Evolutionary conservation across 2,797 vertebrate species (phyloP).

Genomic region (Enoplosus armatus): DNA sequence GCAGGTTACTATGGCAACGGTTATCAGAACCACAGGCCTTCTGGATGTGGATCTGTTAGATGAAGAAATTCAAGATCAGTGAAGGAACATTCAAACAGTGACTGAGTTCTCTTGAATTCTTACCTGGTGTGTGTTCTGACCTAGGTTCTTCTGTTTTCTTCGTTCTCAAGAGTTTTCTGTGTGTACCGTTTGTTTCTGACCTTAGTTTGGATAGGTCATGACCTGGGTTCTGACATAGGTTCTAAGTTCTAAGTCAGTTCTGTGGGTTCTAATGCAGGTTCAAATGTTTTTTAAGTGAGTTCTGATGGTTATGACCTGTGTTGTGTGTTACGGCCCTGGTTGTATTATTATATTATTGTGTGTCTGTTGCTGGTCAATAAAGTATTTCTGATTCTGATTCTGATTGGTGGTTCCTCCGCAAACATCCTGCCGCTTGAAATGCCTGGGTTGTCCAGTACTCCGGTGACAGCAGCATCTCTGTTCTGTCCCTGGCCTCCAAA

Average conservation of each 20-base stretch:
- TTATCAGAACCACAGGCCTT: slow-evolving; percentile 76
- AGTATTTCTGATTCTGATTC: no score
- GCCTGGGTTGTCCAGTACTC: no score
- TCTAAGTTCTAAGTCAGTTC: background rate
- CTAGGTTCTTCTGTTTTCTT: background rate
- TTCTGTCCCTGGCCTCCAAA: no score
- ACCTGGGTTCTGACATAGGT: background rate
- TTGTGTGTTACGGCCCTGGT: no score
- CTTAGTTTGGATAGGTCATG: background rate
- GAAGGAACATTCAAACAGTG: background rate
- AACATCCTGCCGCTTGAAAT: no score
- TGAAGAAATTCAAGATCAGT: background rate
- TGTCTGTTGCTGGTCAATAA: no score
- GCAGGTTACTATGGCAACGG: slow-evolving; percentile 74
- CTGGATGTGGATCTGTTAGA: slow-evolving; percentile 70
- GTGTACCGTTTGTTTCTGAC: background rate
- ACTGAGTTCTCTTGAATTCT: background rate
- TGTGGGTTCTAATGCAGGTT: background rate
- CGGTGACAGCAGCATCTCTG: no score
- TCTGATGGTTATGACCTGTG: background rate
- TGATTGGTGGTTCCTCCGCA: no score
- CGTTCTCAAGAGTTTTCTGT: background rate
- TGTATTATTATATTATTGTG: no score
- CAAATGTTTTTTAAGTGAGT: background rate
- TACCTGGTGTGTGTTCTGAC: background rate